A percentile compares a stretch with the other conserved stretches of the same genome.
These are phyloP conservation scores for Heloderma charlesbogerti DNA, from an alignment of 2,113 vertebrate species.

Conservation along the genomic window DNA sequence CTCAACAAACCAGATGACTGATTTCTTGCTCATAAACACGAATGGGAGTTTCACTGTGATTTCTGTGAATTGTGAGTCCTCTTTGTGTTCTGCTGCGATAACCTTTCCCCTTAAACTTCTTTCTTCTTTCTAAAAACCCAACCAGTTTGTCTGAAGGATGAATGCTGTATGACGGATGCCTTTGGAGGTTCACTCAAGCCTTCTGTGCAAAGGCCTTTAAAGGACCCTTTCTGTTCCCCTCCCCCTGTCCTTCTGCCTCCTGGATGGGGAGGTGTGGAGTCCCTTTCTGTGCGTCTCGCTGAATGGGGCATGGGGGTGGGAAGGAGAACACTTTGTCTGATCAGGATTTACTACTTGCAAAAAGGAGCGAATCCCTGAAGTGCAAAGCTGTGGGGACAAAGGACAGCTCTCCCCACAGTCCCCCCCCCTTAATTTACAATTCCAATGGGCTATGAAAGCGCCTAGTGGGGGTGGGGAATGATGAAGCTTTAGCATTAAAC, in stretches of 20 bases:
- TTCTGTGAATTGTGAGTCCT: neutral
- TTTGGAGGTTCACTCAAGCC: constrained; percentile 56
- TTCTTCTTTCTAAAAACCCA: neutral
- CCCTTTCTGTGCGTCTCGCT: constrained; percentile 52
- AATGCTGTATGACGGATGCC: constrained; percentile 59
- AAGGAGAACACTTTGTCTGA: constrained; percentile 55
- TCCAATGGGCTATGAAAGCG: constrained; percentile 74
- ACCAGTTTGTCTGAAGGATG: neutral
- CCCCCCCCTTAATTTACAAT: constrained; percentile 78
- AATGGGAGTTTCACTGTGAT: neutral
- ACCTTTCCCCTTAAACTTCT: neutral
- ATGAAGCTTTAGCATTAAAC: constrained; percentile 70
- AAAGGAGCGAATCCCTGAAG: constrained; percentile 77
- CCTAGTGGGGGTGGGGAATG: neutral
- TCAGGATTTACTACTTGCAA: constrained; percentile 78
- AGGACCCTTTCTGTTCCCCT: constrained; percentile 25
- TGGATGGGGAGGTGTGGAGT: constrained; percentile 34
- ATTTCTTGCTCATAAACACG: too few relatives aligned
- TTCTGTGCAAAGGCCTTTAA: constrained; percentile 37
- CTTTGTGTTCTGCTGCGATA: neutral
- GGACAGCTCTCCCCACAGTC: constrained; percentile 63
- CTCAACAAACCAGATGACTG: neutral
- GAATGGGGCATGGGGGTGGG: constrained; percentile 51
- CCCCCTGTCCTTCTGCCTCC: neutral
- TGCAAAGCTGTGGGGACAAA: constrained; percentile 77